Evolutionary conservation across 64 coral and sea anemone genomes (phyloP), one percentile per base, ranked within the genome.

Genomic region (Trachythela sp.): DNA sequence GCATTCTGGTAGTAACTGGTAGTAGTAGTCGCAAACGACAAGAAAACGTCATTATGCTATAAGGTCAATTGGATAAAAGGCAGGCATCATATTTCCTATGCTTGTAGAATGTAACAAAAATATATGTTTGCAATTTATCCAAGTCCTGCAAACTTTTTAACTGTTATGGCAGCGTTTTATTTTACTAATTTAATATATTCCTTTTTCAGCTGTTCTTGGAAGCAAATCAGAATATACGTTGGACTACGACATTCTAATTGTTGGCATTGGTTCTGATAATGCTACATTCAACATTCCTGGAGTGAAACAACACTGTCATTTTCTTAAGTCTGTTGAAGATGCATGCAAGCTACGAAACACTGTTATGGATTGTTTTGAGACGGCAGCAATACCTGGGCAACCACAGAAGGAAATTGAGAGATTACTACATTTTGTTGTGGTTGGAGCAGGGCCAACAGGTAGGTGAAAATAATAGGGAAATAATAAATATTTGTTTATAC

Each of bases 271-370:
- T 35, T 20, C 75, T 37, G 37, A 80, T 20, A 80, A 80, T 80
- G 33, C 32, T 37, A 80, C 75, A 35, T 80, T 80, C 75, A 80
- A 80, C 31, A 80, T 80, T 36, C 75, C 75, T 80, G 75, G 75
- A 35, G 75, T 80, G 8, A 39, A 15, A 39, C 27, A 80, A 13
- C 2, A 80, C 17, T 80, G 75, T 22, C 75, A 80, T 80, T 80
- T 80, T 39, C 75, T 80, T 2, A 80, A 80, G 75, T 37, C 75
- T 37, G 75, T 80, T 0, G 75, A 80, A 80, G 75, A 80, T 80
- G 75, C 75, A 30, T 80, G 75, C 75, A 37, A 80, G 33, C 75
- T 80, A 38, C 75, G 75, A 9, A 80, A 80, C 75, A 80, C 75
- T 2, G 75, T 80, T 18, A 80, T 80, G 75, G 75, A 80, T 37